A percentile compares a stretch with the other conserved stretches of the same genome.
Conservation (phyloP, 2,113 vertebrate genomes). For the Ptilonorhynchus violaceus region DNA sequence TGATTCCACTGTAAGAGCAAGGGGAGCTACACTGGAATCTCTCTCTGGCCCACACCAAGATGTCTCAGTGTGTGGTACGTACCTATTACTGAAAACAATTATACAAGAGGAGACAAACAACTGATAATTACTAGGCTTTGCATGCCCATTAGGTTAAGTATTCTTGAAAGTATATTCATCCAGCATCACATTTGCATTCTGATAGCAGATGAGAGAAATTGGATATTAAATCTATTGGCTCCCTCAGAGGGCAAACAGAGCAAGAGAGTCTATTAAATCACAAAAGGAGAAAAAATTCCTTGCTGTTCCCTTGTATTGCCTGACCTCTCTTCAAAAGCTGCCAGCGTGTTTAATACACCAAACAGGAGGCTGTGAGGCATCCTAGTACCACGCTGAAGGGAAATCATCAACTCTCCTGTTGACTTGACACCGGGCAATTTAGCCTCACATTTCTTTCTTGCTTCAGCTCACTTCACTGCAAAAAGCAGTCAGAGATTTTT, state of each 20-base stretch:
- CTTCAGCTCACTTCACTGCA: background rate
- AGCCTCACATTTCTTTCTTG: background rate
- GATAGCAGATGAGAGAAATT: background rate
- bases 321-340: background rate
- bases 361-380: background rate
- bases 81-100: background rate
- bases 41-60: background rate
- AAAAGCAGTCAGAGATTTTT: background rate
- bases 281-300: background rate
- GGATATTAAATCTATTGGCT: background rate
- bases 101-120: background rate
- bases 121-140: slow-evolving; percentile 22
- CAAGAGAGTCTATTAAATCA: background rate
- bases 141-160: slow-evolving; percentile 49
- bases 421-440: background rate
- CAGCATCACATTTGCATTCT: background rate
- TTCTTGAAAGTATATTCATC: slow-evolving; percentile 32
- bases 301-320: background rate
- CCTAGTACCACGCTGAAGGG: rapidly evolving
- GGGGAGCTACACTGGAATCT: background rate
- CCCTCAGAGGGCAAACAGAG: background rate
- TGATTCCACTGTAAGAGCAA: background rate
- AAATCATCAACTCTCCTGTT: background rate
- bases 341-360: background rate
- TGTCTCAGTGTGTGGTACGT: background rate